Evolutionary conservation across 1,140 invertebrate genomes (phyloP).

Genomic region (Brachionus paranguensis): DNA sequence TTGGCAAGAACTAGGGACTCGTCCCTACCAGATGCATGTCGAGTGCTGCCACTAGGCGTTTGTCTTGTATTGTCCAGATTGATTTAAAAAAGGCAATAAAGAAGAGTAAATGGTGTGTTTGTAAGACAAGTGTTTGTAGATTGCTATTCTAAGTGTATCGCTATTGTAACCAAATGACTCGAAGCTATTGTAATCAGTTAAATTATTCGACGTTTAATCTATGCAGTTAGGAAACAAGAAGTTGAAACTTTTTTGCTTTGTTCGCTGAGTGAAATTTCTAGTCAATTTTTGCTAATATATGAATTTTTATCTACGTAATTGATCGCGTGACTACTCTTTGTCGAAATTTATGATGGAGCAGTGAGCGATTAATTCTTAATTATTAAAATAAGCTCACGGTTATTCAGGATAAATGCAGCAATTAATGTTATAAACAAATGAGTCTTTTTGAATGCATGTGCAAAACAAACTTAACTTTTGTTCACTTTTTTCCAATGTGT

Average conservation of each 20-base stretch:
- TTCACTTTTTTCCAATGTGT: background rate
- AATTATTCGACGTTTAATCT: background rate
- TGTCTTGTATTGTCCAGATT: conserved; percentile 25
- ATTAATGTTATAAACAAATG: too few relatives aligned
- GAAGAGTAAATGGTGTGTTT: background rate
- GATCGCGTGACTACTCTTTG: background rate
- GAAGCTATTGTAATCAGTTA: background rate
- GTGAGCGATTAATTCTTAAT: background rate
- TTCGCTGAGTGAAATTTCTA: background rate
- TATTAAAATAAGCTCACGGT: background rate
- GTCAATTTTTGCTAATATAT: conserved; percentile 17
- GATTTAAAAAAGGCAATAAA: background rate
- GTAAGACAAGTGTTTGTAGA: background rate
- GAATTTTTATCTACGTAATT: conserved; percentile 29
- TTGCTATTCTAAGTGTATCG: background rate
- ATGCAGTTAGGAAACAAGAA: background rate
- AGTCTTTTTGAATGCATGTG: background rate
- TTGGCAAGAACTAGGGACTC: conserved; percentile 8
- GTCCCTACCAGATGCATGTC: conserved; percentile 34
- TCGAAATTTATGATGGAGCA: background rate
- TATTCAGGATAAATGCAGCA: background rate
- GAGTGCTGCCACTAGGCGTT: conserved; percentile 27
- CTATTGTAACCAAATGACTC: background rate
- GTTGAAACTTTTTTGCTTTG: background rate
- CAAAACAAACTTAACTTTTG: background rate